Base-by-base conservation (phyloP, 2,888 invertebrate genomes). In the Tiphia femorata region DNA sequence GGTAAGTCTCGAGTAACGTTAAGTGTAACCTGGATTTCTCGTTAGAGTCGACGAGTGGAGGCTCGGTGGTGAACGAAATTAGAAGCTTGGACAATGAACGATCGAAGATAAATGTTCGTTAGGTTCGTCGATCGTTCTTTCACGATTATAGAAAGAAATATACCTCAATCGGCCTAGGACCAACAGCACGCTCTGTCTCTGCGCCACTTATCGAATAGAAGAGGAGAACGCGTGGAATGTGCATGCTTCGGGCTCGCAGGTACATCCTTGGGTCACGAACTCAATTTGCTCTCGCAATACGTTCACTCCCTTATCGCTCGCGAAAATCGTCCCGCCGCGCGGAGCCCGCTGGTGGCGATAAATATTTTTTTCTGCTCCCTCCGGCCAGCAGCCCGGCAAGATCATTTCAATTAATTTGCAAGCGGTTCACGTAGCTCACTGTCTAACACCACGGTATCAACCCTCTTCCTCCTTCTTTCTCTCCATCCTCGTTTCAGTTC, bases 251-350 rank as follows among this genome's bases (percentile, higher is more conserved):
- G 17, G 29, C 49, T 47, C 29, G 12, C 17, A 16, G 25, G 8
- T 29, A 40, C 33, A 41, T 37, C 44, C 60, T 30, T 46, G 40
- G 46, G 58, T 62, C 58, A 55, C 54, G 62, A 62, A 58, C 54
- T 62, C 58, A 54, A 62, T 62, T 58, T 58, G 48, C 46, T 29
- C 58, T 37, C 14, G 54, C 41, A 52, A 48, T 51, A 44, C 54
- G 44, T 50, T 38, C 33, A 27, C 27, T 51, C 47, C 21, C 47
- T 17, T 51, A 51, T 51, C 43, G 35, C 37, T 19, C 19, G 10
- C 25, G 20, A 27, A 16, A 37, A 52, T 49, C 37, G 33, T 27
- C 21, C 30, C 49, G 42, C 35, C 49, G 42, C 53, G 29, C 49
- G 29, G 29, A n/a, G n/a, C n/a, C n/a, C n/a, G n/a, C n/a, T n/a